These are phyloP conservation scores for Scyliorhinus canicula DNA, from an alignment of 2,797 vertebrate species.

Conservation along the genomic window DNA sequence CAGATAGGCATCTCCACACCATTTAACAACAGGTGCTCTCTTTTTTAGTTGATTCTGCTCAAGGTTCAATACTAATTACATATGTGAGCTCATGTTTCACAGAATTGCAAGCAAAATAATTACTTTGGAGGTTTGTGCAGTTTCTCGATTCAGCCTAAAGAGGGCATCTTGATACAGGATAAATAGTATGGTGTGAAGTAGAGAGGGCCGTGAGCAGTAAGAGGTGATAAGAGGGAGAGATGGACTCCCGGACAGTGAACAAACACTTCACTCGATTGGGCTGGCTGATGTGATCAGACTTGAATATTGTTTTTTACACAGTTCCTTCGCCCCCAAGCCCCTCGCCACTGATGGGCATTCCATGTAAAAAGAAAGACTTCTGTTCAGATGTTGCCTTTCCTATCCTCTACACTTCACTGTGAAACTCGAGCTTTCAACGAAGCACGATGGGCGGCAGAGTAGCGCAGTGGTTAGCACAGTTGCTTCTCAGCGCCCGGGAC, in stretches of 20 bases:
- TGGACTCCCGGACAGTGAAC: neutral
- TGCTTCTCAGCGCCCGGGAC: no score
- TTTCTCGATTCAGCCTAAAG: neutral
- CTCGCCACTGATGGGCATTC: neutral
- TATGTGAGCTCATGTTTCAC: neutral
- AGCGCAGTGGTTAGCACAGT: no score
- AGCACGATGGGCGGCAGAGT: no score
- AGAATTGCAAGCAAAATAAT: slow-evolving; percentile 10
- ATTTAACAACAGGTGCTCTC: neutral
- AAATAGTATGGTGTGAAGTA: neutral
- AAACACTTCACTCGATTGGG: neutral
- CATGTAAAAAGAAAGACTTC: neutral
- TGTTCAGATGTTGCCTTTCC: no score
- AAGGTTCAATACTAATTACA: neutral
- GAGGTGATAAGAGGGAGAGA: neutral
- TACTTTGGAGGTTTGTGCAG: neutral
- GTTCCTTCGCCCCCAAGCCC: neutral
- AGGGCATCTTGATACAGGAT: slow-evolving; percentile 32
- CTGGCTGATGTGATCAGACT: neutral
- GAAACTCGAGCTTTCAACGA: no score
- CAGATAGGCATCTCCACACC: neutral
- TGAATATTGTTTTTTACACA: neutral
- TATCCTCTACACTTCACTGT: no score
- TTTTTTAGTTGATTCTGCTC: neutral
- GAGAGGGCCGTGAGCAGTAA: neutral